phyloP scores from a whole-genome alignment of 2,888 invertebrate species.

The Macrophya annulata region DNA sequence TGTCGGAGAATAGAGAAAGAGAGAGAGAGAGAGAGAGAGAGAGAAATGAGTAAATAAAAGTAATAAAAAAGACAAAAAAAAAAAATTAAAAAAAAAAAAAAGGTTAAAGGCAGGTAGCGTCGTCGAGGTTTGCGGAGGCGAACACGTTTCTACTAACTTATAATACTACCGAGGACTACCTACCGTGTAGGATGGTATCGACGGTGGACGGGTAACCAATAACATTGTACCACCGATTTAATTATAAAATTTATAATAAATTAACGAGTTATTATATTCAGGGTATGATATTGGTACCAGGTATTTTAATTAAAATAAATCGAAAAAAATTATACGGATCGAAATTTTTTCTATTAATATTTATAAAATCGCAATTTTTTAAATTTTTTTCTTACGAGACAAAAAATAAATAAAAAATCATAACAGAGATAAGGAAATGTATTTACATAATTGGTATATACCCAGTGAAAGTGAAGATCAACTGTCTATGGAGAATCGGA shows the following conservation, averaged over 20 bases:
- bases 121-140: constrained; percentile 45
- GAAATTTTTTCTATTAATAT: neutral
- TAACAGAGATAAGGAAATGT: neutral
- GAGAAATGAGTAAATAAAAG: constrained; percentile 36
- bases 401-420: neutral
- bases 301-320: neutral
- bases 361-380: neutral
- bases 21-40: neutral
- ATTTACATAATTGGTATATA: neutral
- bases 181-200: constrained; percentile 20
- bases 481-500: neutral
- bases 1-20: constrained; percentile 16
- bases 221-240: constrained; percentile 36
- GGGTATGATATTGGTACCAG: neutral
- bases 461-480: neutral
- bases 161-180: constrained; percentile 8
- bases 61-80: too few species aligned
- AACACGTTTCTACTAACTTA: constrained; percentile 48
- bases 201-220: constrained; percentile 20
- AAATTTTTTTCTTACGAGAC: too few species aligned
- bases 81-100: too few species aligned
- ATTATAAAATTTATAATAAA: constrained; percentile 37
- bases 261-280: neutral
- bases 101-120: neutral
- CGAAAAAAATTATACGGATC: neutral